Conservation (phyloP, 2,113 vertebrate species). For the Syngnathus typhle region DNA sequence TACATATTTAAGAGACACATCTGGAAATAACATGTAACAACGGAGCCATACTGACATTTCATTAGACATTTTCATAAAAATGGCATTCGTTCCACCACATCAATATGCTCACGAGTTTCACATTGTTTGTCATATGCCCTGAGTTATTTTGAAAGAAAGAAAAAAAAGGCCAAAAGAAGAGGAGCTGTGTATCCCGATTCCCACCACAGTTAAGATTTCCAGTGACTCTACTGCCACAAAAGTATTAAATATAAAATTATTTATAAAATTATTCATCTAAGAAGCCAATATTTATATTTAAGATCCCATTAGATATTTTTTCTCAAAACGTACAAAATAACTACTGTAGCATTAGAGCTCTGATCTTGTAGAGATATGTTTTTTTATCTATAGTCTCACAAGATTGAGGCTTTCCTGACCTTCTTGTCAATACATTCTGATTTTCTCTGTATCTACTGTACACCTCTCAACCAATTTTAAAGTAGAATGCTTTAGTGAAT, state of each 20-base stretch:
- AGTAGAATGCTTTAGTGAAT: too few species aligned
- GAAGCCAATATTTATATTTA: background rate
- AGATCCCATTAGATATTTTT: background rate
- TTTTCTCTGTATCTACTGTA: too few species aligned
- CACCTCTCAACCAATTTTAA: too few species aligned
- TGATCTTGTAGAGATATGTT: background rate
- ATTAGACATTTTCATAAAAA: background rate
- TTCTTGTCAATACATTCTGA: background rate
- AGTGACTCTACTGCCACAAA: background rate
- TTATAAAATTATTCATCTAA: background rate
- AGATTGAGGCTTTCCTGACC: background rate
- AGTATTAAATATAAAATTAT: background rate
- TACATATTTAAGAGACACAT: background rate
- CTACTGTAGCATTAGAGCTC: background rate
- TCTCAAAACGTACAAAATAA: background rate
- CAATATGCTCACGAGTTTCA: background rate
- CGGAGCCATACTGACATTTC: background rate
- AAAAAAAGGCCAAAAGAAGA: background rate
- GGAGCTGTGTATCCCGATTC: background rate
- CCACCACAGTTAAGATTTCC: background rate
- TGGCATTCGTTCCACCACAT: background rate
- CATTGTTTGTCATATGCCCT: slow-evolving; percentile 1
- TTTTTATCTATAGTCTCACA: background rate
- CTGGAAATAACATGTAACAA: background rate
- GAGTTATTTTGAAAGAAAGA: background rate